These are phyloP conservation scores for Ceratina australensis DNA, from an alignment of 1,140 invertebrate species.

Conservation along the genomic window DNA sequence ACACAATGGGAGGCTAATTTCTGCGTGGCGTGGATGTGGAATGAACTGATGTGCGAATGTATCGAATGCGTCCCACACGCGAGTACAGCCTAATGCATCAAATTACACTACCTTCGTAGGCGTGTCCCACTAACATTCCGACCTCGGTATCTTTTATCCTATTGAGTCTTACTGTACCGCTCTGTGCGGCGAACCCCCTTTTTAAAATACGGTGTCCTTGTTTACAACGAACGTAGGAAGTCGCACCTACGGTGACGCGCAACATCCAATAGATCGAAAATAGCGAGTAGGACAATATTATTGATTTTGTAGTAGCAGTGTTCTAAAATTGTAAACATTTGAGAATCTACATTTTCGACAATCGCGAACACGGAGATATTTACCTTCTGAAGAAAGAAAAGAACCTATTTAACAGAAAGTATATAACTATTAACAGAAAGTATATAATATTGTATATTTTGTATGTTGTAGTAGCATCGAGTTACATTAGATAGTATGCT, in stretches of 20 bases:
- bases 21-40: neutral
- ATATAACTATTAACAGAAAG: no score
- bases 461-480: no score
- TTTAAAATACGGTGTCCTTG: slow-evolving; percentile 54
- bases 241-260: slow-evolving; percentile 45
- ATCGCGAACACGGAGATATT: no score
- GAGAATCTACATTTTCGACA: no score
- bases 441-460: no score
- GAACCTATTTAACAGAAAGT: no score
- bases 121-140: slow-evolving; percentile 60
- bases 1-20: neutral
- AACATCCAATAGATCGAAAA: neutral
- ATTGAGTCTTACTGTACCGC: slow-evolving; percentile 31
- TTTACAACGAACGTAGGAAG: slow-evolving; percentile 53
- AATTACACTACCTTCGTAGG: slow-evolving; percentile 60
- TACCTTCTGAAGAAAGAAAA: no score
- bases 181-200: slow-evolving; percentile 37
- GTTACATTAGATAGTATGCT: no score
- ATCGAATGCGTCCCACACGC: slow-evolving; percentile 23
- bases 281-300: neutral
- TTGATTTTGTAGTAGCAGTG: no score
- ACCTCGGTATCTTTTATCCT: slow-evolving; percentile 61
- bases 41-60: slow-evolving; percentile 22
- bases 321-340: no score
- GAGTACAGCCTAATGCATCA: slow-evolving; percentile 44